A percentile compares a stretch with the other conserved stretches of the same genome.
Evolutionary conservation across 1,140 invertebrate genomes (phyloP).

Genomic region (Lucilia cuprina): DNA sequence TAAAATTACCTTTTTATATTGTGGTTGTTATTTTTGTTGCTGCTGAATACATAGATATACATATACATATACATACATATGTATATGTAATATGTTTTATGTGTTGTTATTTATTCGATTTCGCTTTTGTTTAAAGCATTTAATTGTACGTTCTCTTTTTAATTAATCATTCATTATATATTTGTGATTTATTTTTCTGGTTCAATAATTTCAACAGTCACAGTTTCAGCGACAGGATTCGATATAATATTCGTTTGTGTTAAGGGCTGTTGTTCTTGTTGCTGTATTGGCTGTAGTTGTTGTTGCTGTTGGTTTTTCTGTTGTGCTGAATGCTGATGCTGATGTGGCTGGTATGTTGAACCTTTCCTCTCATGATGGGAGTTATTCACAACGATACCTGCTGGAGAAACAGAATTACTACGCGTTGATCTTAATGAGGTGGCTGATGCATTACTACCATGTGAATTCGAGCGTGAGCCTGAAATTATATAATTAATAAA

Average conservation of each 20-base stretch:
- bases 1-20: conserved; percentile 7
- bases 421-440: conserved; percentile 58
- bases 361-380: conserved; percentile 51
- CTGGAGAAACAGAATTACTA: conserved; percentile 58
- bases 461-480: conserved; percentile 40
- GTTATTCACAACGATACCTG: conserved; percentile 47
- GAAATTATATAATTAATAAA: not conserved
- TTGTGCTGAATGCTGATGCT: conserved; percentile 21
- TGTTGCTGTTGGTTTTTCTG: conserved; percentile 36
- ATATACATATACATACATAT: too few relatives aligned
- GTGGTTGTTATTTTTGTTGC: conserved; percentile 10
- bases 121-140: not conserved
- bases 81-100: not conserved
- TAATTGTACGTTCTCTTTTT: conserved; percentile 23
- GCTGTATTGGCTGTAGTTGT: conserved; percentile 41
- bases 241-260: conserved; percentile 58
- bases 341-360: conserved; percentile 44
- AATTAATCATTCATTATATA: not conserved
- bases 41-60: conserved; percentile 15
- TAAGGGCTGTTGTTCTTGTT: conserved; percentile 47
- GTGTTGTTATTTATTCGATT: conserved; percentile 14
- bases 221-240: conserved; percentile 60
- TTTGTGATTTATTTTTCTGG: conserved; percentile 48
- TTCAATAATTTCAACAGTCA: conserved; percentile 60
- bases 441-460: conserved; percentile 58